phyloP scores from a whole-genome alignment of 37 sponge, comb jelly and placozoan species.

The Mnemiopsis leidyi region DNA sequence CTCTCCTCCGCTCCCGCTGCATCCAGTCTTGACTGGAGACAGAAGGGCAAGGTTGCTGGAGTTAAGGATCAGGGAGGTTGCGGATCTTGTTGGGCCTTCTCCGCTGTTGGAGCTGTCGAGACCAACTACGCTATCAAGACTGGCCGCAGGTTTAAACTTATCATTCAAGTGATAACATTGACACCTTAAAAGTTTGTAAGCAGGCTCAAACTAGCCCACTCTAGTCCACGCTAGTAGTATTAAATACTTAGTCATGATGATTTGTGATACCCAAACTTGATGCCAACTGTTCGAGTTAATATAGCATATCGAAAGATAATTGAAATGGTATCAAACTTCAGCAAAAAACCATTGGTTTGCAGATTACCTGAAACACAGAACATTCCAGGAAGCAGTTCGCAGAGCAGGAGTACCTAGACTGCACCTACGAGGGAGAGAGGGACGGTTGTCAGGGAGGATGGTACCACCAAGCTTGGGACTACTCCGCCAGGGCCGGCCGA shows the following conservation, averaged over 20 bases:
- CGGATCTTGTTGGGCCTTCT: slow-evolving; percentile 35
- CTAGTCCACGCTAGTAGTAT: no score
- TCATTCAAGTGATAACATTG: no score
- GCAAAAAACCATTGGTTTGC: no score
- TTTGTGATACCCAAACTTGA: no score
- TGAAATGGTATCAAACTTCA: no score
- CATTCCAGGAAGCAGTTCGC: slow-evolving; percentile 23
- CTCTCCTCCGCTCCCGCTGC: background rate
- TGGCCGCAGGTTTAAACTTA: background rate
- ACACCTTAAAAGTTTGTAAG: no score
- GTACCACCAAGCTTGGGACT: slow-evolving; percentile 13
- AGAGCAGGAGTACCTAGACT: slow-evolving; percentile 37
- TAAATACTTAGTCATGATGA: no score
- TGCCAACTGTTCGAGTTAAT: no score
- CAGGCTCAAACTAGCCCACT: no score
- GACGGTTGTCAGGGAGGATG: slow-evolving; percentile 23
- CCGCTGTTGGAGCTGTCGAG: slow-evolving; percentile 36
- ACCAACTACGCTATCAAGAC: slow-evolving; percentile 34
- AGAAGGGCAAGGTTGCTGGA: background rate
- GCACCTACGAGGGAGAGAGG: background rate
- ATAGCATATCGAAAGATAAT: no score
- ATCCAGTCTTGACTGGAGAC: background rate
- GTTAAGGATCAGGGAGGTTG: slow-evolving; percentile 17
- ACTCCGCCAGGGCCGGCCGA: background rate
- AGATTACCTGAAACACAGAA: no score